Evolutionary conservation across 2,797 vertebrate genomes (phyloP).

Genomic region (Centroberyx gerrardi): DNA sequence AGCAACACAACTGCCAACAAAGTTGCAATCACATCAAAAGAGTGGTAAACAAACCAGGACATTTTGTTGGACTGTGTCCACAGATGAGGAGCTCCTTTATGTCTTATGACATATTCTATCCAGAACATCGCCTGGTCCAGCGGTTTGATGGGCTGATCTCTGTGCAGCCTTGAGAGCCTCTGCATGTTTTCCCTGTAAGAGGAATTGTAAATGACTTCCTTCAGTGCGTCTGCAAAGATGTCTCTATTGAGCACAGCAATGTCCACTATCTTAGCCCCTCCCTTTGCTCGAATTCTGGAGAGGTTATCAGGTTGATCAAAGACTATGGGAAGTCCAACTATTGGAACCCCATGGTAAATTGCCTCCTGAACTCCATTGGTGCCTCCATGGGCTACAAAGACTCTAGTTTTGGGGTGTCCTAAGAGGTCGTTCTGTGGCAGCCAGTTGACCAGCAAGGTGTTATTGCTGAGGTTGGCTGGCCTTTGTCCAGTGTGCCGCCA

Average conservation of each 20-base stretch:
- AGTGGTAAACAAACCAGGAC: constrained; percentile 81
- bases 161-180: constrained; percentile 79
- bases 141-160: constrained; percentile 79
- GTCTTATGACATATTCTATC: constrained; percentile 85
- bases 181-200: constrained; percentile 82
- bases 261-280: constrained; percentile 76
- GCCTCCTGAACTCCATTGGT: constrained; percentile 83
- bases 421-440: constrained; percentile 86
- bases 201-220: constrained; percentile 72
- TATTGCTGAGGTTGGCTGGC: constrained; percentile 80
- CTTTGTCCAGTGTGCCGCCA: constrained; percentile 79
- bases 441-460: constrained; percentile 83
- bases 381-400: constrained; percentile 84
- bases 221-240: constrained; percentile 73
- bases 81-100: constrained; percentile 82
- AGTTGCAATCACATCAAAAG: constrained; percentile 73
- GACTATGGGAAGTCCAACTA: constrained; percentile 78
- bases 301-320: constrained; percentile 85
- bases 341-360: constrained; percentile 79
- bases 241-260: constrained; percentile 64
- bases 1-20: constrained; percentile 56
- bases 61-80: constrained; percentile 75
- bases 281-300: constrained; percentile 71
- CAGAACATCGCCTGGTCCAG: constrained; percentile 83
- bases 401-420: constrained; percentile 81